phyloP scores from a whole-genome alignment of 2,113 vertebrate species.

The Rhynchomys soricoides region DNA sequence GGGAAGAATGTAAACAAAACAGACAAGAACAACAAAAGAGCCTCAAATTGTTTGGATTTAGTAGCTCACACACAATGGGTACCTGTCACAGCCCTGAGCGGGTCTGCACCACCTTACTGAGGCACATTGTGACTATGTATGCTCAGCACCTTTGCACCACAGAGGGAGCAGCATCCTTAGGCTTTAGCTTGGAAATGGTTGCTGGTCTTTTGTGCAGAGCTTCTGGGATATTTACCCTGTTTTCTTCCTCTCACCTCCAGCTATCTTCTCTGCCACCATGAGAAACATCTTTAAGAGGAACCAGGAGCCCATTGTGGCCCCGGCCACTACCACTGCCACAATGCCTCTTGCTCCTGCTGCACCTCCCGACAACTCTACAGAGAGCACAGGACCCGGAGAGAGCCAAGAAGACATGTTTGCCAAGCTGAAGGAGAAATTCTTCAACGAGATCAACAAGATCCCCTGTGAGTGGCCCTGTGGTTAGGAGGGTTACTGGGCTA shows the following conservation, averaged over 20 bases:
- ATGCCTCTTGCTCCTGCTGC: conserved; percentile 84
- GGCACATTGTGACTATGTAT: rapidly evolving
- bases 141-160: background rate
- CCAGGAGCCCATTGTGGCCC: conserved; percentile 84
- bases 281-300: conserved; percentile 92
- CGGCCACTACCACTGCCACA: conserved; percentile 46
- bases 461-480: conserved; percentile 90
- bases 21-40: background rate
- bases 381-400: conserved; percentile 82
- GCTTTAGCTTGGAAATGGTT: background rate
- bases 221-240: background rate
- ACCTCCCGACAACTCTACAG: conserved; percentile 91
- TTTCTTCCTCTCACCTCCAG: background rate
- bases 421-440: conserved; percentile 94
- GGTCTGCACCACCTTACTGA: too few species aligned
- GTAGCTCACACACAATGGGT: background rate
- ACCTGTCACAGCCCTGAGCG: background rate
- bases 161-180: background rate
- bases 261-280: conserved; percentile 83
- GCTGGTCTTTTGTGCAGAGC: background rate
- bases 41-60: background rate
- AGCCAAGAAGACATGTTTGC: conserved; percentile 92
- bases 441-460: conserved; percentile 96
- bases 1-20: background rate
- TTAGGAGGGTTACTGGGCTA: background rate